Percentiles rank a stretch among this genome's conserved stretches.
Conservation (phyloP, 2,797 vertebrate genomes). For the Bradypodion pumilum region DNA sequence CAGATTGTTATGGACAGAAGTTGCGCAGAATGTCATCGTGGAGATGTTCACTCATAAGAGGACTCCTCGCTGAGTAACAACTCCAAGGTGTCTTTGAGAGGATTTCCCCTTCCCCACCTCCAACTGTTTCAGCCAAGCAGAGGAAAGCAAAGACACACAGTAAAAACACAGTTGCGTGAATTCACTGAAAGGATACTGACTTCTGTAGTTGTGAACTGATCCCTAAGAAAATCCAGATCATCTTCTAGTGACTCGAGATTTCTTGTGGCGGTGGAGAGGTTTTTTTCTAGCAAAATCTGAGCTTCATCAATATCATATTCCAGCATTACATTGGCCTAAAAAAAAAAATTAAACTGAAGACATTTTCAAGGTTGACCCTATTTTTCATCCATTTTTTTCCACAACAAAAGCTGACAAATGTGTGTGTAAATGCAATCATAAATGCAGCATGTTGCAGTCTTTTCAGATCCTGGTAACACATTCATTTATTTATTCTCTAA, state of each 20-base stretch:
- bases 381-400: background rate
- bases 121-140: background rate
- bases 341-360: constrained; percentile 4
- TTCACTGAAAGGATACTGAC: constrained; percentile 95
- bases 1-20: too few species aligned
- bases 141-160: background rate
- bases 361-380: background rate
- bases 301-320: constrained; percentile 98
- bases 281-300: constrained; percentile 95
- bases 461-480: too few species aligned
- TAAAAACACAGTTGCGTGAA: background rate
- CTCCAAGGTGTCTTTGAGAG: background rate
- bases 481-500: background rate
- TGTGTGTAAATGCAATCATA: too few species aligned
- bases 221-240: constrained; percentile 96
- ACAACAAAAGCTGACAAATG: background rate
- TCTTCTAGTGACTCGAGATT: constrained; percentile 95
- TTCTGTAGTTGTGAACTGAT: constrained; percentile 99
- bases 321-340: constrained; percentile 96
- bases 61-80: too few species aligned
- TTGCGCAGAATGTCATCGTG: too few species aligned
- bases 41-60: too few species aligned
- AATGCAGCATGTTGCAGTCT: too few species aligned
- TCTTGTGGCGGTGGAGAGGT: constrained; percentile 90
- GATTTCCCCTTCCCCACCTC: background rate